Conservation (phyloP, 2,888 invertebrate species). For the Xanthorhoe spadicearia region DNA sequence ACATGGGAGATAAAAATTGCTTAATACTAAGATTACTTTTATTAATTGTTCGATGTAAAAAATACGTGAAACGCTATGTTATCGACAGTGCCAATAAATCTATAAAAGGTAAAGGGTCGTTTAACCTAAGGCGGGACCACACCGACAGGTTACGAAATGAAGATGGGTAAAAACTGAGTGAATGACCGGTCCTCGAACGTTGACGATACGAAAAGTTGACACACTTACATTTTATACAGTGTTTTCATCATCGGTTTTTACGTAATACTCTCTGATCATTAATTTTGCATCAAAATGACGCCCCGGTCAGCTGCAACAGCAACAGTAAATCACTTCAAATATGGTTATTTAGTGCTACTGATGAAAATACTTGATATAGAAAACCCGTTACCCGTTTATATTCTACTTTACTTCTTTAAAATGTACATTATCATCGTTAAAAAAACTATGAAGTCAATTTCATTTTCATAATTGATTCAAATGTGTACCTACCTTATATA, state of each 20-base stretch:
- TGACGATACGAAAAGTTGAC: conserved; percentile 57
- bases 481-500: conserved; percentile 1
- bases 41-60: conserved; percentile 36
- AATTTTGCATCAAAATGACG: conserved; percentile 45
- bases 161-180: conserved; percentile 65
- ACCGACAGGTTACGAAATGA: conserved; percentile 49
- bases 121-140: conserved; percentile 45
- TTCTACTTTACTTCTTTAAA: too few relatives aligned
- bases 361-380: background rate
- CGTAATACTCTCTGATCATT: conserved; percentile 46
- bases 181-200: conserved; percentile 57
- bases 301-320: conserved; percentile 12
- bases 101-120: conserved; percentile 58
- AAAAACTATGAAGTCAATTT: too few relatives aligned
- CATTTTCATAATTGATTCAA: too few relatives aligned
- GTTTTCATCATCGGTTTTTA: conserved; percentile 54
- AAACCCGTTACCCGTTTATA: background rate
- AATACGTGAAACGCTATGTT: conserved; percentile 33
- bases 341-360: background rate
- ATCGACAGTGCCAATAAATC: conserved; percentile 52
- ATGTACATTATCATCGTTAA: too few relatives aligned
- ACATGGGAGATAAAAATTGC: conserved; percentile 30
- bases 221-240: conserved; percentile 52
- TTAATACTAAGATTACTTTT: conserved; percentile 29
- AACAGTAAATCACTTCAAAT: conserved; percentile 1